These are phyloP conservation scores for Lepus americanus DNA, from an alignment of 2,113 vertebrate genomes.

Conservation along the genomic window DNA sequence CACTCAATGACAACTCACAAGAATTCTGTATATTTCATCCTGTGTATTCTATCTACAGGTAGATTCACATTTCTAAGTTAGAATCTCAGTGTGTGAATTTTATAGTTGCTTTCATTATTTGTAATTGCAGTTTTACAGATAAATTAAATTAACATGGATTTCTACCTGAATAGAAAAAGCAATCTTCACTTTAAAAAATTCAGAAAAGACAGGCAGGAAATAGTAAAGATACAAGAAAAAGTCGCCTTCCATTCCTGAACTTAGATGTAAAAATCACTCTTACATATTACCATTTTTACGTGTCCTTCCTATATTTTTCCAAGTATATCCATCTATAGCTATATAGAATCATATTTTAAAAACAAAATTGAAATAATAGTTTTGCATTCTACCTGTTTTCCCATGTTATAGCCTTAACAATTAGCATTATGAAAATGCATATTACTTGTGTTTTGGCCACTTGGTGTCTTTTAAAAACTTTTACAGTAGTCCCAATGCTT, in stretches of 20 bases:
- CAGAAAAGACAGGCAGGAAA: not conserved
- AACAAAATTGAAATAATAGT: not conserved
- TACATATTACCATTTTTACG: not conserved
- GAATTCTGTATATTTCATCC: not conserved
- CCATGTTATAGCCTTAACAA: not conserved
- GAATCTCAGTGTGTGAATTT: not conserved
- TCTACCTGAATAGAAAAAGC: not conserved
- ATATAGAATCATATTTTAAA: not conserved
- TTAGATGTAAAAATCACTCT: not conserved
- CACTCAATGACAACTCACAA: not conserved
- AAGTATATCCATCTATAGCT: not conserved
- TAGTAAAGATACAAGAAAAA: not conserved
- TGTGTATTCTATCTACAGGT: not conserved
- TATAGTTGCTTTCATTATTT: not conserved
- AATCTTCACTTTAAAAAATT: not conserved
- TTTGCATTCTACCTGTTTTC: not conserved
- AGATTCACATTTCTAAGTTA: not conserved
- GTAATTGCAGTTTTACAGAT: not conserved
- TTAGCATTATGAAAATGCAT: not conserved
- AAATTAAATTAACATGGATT: not conserved
- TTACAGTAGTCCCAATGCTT: not conserved
- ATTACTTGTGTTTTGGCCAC: not conserved
- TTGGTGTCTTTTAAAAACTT: not conserved
- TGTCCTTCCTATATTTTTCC: not conserved
- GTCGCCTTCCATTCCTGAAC: not conserved